Percentiles rank a stretch among this genome's conserved stretches.
phyloP scores from a whole-genome alignment of 2,113 vertebrate species.

The Gallinago media region DNA sequence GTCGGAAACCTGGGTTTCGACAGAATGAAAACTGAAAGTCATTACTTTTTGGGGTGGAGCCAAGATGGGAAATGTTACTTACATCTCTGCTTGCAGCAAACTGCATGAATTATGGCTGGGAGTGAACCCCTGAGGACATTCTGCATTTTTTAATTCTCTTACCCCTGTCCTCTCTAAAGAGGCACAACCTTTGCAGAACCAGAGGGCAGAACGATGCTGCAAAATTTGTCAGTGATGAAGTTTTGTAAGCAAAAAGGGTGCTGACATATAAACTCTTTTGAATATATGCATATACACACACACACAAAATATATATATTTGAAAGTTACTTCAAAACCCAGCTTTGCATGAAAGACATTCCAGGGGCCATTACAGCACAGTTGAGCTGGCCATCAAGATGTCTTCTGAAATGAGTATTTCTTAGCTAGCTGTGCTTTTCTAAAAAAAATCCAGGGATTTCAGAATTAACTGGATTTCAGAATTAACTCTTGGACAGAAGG shows the following conservation, averaged over 20 bases:
- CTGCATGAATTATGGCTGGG: background rate
- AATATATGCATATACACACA: background rate
- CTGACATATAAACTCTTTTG: background rate
- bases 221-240: background rate
- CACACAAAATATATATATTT: background rate
- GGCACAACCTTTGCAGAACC: background rate
- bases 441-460: background rate
- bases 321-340: background rate
- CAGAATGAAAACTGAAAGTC: slow-evolving; percentile 37
- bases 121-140: background rate
- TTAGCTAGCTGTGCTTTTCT: background rate
- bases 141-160: background rate
- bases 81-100: background rate
- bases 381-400: background rate
- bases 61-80: background rate
- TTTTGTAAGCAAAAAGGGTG: background rate
- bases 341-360: background rate
- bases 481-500: background rate
- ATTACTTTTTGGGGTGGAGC: slow-evolving; percentile 18
- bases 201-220: background rate
- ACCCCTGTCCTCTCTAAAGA: background rate
- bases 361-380: background rate
- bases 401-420: background rate
- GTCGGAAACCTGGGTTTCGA: background rate
- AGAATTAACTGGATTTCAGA: background rate